A percentile compares a stretch with the other conserved stretches of the same genome.
Evolutionary conservation across 2,888 invertebrate genomes (phyloP).

Genomic region (Hirtodrosophila alboralis): DNA sequence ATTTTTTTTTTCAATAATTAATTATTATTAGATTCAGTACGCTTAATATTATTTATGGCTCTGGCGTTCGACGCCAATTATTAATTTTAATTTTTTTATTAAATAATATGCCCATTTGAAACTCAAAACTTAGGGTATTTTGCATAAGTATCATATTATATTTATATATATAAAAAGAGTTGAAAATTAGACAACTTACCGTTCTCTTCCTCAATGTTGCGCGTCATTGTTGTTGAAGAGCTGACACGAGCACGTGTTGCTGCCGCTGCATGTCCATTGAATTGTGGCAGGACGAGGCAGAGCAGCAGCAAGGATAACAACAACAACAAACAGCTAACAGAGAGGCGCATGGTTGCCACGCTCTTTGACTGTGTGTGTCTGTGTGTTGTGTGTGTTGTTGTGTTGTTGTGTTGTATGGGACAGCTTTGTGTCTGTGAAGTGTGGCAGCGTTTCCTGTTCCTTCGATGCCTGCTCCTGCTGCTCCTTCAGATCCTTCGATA

Average conservation of each 20-base stretch:
- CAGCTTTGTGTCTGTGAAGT: conserved; percentile 25
- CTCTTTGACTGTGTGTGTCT: conserved; percentile 33
- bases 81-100: too few relatives aligned
- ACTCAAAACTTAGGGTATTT: not conserved
- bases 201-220: conserved; percentile 84
- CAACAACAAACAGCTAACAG: conserved; percentile 50
- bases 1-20: too few relatives aligned
- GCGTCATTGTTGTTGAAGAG: conserved; percentile 81
- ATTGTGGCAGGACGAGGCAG: conserved; percentile 63
- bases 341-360: conserved; percentile 58
- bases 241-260: conserved; percentile 79
- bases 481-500: conserved; percentile 23
- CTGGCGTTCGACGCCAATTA: too few relatives aligned
- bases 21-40: too few relatives aligned
- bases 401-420: too few relatives aligned
- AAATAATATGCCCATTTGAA: too few relatives aligned
- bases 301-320: conserved; percentile 54
- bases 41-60: too few relatives aligned
- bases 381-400: too few relatives aligned
- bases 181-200: conserved; percentile 76
- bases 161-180: conserved; percentile 1
- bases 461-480: conserved; percentile 15
- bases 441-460: conserved; percentile 16
- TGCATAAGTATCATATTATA: not conserved
- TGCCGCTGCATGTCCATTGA: conserved; percentile 65